These are phyloP conservation scores for Rhyzopertha dominica DNA, from an alignment of 1,140 invertebrate species.

Conservation along the genomic window DNA sequence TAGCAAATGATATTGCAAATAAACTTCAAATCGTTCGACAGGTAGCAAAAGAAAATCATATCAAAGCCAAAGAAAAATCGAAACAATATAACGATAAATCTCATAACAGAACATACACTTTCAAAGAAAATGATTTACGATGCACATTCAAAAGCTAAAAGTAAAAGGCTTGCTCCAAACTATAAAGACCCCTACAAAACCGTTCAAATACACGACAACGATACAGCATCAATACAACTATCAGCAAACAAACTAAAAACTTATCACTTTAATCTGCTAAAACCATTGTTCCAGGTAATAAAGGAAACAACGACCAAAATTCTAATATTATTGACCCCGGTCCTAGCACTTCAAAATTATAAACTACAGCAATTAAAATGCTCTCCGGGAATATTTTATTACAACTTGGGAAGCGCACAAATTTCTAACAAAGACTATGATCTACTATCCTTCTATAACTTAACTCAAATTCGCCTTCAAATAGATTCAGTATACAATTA, in stretches of 20 bases:
- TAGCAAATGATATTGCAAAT: slow-evolving; percentile 34
- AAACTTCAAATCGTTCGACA: slow-evolving; percentile 23
- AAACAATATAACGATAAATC: slow-evolving; percentile 33
- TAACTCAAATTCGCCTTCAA: no score
- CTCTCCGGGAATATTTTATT: no score
- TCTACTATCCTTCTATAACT: no score
- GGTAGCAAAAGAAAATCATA: slow-evolving; percentile 17
- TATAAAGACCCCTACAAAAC: slow-evolving; percentile 39
- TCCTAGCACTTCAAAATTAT: no score
- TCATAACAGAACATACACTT: slow-evolving; percentile 29
- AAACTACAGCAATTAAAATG: no score
- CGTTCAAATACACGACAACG: slow-evolving; percentile 32
- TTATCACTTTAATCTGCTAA: slow-evolving; percentile 23
- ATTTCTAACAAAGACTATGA: no score
- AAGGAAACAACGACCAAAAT: no score
- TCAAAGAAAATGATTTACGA: slow-evolving; percentile 36
- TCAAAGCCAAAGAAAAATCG: slow-evolving; percentile 16
- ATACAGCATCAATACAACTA: slow-evolving; percentile 18
- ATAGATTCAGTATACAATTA: no score
- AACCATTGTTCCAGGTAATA: slow-evolving; percentile 13
- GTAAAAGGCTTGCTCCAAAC: slow-evolving; percentile 29
- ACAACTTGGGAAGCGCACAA: no score
- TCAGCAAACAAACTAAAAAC: slow-evolving; percentile 7
- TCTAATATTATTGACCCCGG: no score
- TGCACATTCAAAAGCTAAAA: slow-evolving; percentile 23